A percentile compares a stretch with the other conserved stretches of the same genome.
Conservation (phyloP, 2,113 vertebrate species). For the Athene cunicularia region DNA sequence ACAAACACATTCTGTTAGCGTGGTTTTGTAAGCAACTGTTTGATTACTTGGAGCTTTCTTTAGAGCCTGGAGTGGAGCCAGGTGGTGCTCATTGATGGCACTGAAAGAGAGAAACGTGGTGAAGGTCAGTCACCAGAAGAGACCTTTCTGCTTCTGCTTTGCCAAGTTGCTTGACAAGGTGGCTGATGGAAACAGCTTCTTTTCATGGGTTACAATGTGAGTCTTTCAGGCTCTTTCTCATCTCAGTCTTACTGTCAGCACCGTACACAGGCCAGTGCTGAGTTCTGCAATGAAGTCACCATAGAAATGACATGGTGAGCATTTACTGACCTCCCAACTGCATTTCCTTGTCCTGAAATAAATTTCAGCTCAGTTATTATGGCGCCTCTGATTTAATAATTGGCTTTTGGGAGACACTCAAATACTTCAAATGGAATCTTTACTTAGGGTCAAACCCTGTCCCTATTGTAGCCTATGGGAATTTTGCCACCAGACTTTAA, state of each 20-base stretch:
- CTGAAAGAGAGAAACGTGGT: background rate
- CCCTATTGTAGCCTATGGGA: background rate
- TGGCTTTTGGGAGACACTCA: conserved; percentile 46
- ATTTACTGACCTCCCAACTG: conserved; percentile 13
- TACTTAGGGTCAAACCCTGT: conserved; percentile 13
- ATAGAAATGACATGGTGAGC: conserved; percentile 15
- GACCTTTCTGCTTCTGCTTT: background rate
- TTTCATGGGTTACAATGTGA: background rate
- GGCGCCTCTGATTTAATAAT: conserved; percentile 24
- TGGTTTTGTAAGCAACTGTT: background rate
- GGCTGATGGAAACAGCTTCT: conserved; percentile 48
- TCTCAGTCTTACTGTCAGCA: background rate
- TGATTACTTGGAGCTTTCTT: conserved; percentile 19
- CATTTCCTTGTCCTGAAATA: conserved; percentile 20
- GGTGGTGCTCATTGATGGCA: background rate
- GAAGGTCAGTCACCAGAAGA: conserved; percentile 45
- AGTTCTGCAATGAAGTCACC: conserved; percentile 28
- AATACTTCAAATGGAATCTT: conserved; percentile 27
- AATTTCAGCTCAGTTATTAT: conserved; percentile 38
- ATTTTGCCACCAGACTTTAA: conserved; percentile 19
- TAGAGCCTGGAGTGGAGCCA: conserved; percentile 29
- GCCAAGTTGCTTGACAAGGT: conserved; percentile 31
- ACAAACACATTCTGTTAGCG: background rate
- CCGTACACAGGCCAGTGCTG: background rate
- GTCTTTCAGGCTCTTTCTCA: conserved; percentile 36